Base-by-base conservation (phyloP, 2,888 invertebrate genomes). In the Pyrrhia umbra region DNA sequence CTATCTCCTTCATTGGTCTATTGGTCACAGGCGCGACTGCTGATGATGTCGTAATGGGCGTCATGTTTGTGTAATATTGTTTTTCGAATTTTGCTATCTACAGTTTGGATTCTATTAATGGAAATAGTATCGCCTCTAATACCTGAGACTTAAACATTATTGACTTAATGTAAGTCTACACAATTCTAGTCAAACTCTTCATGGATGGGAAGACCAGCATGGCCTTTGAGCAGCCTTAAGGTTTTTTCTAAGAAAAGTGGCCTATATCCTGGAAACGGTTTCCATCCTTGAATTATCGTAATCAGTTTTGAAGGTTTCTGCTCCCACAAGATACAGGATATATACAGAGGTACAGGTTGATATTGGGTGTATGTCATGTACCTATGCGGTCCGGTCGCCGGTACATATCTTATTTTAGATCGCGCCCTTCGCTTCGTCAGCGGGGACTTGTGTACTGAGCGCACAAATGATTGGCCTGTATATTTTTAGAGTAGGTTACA, bases 381-480 rank as follows among this genome's bases (percentile, higher is more conserved):
- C n/a, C 64, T 69, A 66, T 76, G 66, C 76, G 62, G 59, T n/a
- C 51, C 63, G 65, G 69, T 73, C 69, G 23, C 59, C 42, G 37
- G 56, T 69, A 69, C 76, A 73, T 76, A 76, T 76, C 77, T 76
- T 76, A 69, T 76, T 69, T 73, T 69, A 66, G 73, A 69, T 73
- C 77, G 72, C 57, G 60, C 69, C 76, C 77, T 76, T 61, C 69
- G 69, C 77, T 69, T 61, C 66, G 76, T 76, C 76, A 76, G 77
- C 76, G 55, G 49, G 81, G 72, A 83, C 76, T 65, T 65, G 61
- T 6, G 89, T 87, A 92, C 51, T 8, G 90, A 64, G 40, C 20
- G 83, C 86, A 92, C 67, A 87, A 81, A 75, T 75, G 60, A 49
- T 39, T 42, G 27, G 1, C 18, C 15, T 30, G 6, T 40, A 1